Evolutionary conservation across 1,140 invertebrate species (phyloP).

Genomic region (Sesamia nonagrioides): DNA sequence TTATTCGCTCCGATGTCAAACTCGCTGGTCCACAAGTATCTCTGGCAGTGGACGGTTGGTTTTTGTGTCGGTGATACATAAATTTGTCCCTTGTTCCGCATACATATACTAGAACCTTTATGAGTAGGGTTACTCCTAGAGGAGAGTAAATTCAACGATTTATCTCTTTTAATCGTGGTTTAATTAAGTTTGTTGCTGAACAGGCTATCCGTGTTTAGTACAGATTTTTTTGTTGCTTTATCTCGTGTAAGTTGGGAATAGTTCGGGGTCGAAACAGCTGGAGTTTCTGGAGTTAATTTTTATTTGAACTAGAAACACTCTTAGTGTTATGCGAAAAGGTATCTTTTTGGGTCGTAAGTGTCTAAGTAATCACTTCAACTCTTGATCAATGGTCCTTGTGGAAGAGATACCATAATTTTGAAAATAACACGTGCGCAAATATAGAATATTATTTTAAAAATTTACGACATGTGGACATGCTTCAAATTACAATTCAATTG

Average conservation of each 20-base stretch:
- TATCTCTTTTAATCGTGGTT: constrained; percentile 74
- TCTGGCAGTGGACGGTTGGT: constrained; percentile 67
- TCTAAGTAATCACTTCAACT: too few relatives aligned
- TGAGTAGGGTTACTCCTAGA: constrained; percentile 74
- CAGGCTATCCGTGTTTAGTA: constrained; percentile 8
- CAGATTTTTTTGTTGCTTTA: neutral
- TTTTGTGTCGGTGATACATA: constrained; percentile 76
- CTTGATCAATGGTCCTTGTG: too few relatives aligned
- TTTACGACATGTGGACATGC: too few relatives aligned
- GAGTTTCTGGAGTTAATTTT: neutral
- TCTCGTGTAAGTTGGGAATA: neutral
- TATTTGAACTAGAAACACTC: too few relatives aligned
- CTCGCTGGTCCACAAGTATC: constrained; percentile 71
- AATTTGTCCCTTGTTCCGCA: constrained; percentile 74
- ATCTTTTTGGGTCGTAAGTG: too few relatives aligned
- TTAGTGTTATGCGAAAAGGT: too few relatives aligned
- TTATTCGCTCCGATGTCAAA: constrained; percentile 77
- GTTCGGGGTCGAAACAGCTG: neutral
- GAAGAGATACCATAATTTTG: too few relatives aligned
- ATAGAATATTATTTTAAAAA: too few relatives aligned
- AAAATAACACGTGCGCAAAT: too few relatives aligned
- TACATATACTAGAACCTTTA: constrained; percentile 74
- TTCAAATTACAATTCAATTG: too few relatives aligned
- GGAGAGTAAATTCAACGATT: constrained; percentile 69
- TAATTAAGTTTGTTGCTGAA: constrained; percentile 69